Evolutionary conservation across 2,888 invertebrate species (phyloP), one percentile per base, ranked within the genome.

Genomic region (Ormyrus rosae): DNA sequence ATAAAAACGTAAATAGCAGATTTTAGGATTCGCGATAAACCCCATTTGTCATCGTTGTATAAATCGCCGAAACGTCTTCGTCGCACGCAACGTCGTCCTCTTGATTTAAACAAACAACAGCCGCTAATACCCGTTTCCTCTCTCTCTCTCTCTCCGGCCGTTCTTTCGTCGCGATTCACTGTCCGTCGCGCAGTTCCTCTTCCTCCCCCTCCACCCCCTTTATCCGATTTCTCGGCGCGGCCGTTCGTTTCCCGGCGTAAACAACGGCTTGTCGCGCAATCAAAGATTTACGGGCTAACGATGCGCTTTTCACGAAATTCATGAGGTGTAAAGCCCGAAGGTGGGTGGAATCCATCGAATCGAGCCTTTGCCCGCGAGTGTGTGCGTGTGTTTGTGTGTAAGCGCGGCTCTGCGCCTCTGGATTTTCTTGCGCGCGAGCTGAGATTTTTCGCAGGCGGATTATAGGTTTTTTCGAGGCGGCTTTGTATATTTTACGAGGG

Each of bases 211-310:
- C 56, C 58, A 0, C 19, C 19, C 19, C 19, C 2, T 19, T 19
- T 19, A 19, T 19, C 19, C 19, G 19, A 19, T 19, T 19, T 19
- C 19, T 19, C 19, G 19, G 19, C 1, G 19, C 19, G 19, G 19
- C 19, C 19, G 19, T 19, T 19, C 19, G 19, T 19, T 19, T 19
- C 74, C 5, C 48, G 61, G 19, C 19, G 67, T 67, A 72, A 78
- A 78, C 70, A 71, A 56, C 64, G 58, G 70, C 69, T 76, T 81
- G 77, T 78, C 79, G 61, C 76, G 78, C 82, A 84, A 86, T 86
- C 84, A 86, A 84, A 85, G 84, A 86, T 86, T 86, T 86, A 86
- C 84, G 84, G 77, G 81, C 81, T 80, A 80, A 81, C 84, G 81
- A 84, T 81, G 82, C 79, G 84, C 85, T 83, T 85, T 85, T 83